Evolutionary conservation across 2,113 vertebrate genomes (phyloP).

Genomic region (Chaenocephalus aceratus): DNA sequence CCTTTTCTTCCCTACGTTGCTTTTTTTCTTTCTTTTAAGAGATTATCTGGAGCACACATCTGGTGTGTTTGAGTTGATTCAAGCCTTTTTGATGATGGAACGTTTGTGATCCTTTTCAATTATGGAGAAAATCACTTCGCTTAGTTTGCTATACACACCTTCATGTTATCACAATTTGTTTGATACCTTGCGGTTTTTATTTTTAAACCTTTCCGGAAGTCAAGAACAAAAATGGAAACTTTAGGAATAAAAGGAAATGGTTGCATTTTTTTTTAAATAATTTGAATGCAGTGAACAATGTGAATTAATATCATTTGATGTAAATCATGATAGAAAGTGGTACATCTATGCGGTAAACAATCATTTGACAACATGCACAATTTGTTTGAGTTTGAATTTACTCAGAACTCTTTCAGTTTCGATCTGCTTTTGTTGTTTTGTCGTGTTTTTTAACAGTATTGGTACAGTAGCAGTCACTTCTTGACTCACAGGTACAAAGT

Average conservation of each 20-base stretch:
- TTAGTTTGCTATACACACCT: not conserved
- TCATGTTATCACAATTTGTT: conserved; percentile 1
- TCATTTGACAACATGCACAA: not conserved
- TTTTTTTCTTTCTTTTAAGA: not conserved
- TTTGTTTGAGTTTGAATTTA: conserved; percentile 12
- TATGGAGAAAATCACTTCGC: not conserved
- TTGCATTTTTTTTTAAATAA: not conserved
- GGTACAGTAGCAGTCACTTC: conserved; percentile 30
- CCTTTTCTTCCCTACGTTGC: not conserved
- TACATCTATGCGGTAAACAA: not conserved
- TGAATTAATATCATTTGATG: conserved; percentile 62
- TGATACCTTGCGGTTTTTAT: not conserved
- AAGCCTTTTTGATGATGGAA: no score
- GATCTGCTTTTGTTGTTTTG: conserved; percentile 4
- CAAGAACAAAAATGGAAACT: not conserved
- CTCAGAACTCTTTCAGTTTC: not conserved
- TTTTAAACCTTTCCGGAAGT: no score
- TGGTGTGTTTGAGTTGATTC: not conserved
- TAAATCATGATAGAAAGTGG: conserved; percentile 45
- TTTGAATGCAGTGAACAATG: not conserved
- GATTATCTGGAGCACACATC: not conserved
- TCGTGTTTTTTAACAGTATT: conserved; percentile 37
- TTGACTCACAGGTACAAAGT: conserved; percentile 43
- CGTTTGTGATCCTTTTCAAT: no score
- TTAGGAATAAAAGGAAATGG: conserved; percentile 4